Evolutionary conservation across 1,140 invertebrate genomes (phyloP), one percentile per base, ranked within the genome.

Genomic region (Neodiprion fabricii): DNA sequence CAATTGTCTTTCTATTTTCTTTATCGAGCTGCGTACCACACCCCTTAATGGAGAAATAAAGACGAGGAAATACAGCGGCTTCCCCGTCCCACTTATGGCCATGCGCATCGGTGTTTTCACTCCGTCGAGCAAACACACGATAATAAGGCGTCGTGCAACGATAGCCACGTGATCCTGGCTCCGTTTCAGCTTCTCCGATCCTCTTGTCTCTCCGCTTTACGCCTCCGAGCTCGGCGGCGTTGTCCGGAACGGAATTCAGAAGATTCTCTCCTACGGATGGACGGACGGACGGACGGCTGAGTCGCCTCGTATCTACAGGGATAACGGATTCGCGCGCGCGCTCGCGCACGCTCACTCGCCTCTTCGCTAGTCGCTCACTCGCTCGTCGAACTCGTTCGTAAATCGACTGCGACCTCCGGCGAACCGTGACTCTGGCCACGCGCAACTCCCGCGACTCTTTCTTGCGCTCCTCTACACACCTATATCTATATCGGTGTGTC

Each of bases 331-430:
- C 53, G 53, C 53, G 53, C 53, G 53, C 53, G 53, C 53, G 53
- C 28, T 40, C 28, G 28, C 28, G 28, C 28, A 40, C 28, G 28
- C 28, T 40, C 28, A 40, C 28, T 40, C 28, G 28, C 28, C 1
- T 40, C 28, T 40, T 40, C 28, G 28, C 28, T 40, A 40, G 28
- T 40, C 28, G 28, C 53, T 61, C 53, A 17, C 53, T 61, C 53
- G 53, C 53, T 61, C 53, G 53, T 61, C 53, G 53, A 61, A 61
- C 53, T 61, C 53, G 53, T 61, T 61, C 53, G 53, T 61, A 61
- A 61, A 61, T 61, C 53, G 53, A 61, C 53, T 61, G 53, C 53
- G 53, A 61, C 53, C 53, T 61, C 53, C 53, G 53, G 11, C 53
- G 53, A 61, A 61, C 53, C 53, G 53, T 61, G 53, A 61, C 53